Conservation (phyloP, 2,888 invertebrate species). For the Aelia acuminata region DNA sequence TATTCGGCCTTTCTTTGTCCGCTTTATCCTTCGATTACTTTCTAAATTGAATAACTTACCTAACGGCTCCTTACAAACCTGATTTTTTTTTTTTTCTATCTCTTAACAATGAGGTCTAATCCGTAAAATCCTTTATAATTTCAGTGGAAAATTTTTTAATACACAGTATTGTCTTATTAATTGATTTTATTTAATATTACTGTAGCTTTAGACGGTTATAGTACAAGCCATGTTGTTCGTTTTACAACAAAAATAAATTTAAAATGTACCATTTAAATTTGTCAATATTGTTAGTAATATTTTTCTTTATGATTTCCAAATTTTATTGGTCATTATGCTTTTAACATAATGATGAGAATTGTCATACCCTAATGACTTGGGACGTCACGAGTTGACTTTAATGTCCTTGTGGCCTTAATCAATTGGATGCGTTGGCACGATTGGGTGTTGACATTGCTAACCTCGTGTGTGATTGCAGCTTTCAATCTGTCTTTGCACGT, state of each 20-base stretch:
- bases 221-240: too few species aligned
- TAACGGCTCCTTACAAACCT: background rate
- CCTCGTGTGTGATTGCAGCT: background rate
- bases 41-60: slow-evolving; percentile 4
- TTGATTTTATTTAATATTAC: too few species aligned
- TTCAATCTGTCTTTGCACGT: background rate
- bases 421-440: background rate
- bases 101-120: background rate
- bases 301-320: too few species aligned
- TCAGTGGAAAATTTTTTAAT: background rate
- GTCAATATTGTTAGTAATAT: too few species aligned
- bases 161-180: background rate
- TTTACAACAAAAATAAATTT: too few species aligned
- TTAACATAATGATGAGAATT: too few species aligned
- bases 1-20: background rate
- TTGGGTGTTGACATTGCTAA: background rate
- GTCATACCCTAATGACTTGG: too few species aligned
- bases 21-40: background rate
- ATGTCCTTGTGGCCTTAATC: background rate
- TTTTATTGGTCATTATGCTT: too few species aligned
- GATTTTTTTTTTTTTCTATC: background rate
- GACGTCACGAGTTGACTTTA: background rate
- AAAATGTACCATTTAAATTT: too few species aligned
- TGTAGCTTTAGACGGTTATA: too few species aligned
- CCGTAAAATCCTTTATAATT: background rate